Evolutionary conservation across 92 coral and sea anemone species (phyloP), one percentile per base, ranked within the genome.

Genomic region (Porites divaricata): DNA sequence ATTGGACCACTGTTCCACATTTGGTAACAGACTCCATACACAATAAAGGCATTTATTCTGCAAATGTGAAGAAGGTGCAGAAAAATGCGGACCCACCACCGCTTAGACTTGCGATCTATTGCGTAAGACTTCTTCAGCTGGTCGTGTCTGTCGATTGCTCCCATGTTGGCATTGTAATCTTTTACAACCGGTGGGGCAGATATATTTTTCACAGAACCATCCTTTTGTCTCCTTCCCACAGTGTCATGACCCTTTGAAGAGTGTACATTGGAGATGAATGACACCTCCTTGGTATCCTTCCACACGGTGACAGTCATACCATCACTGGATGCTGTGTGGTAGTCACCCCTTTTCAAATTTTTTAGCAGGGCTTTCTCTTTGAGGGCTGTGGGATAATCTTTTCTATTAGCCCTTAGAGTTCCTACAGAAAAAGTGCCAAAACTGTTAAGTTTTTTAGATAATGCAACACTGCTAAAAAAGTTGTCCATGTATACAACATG

Each of bases 281-380:
- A 67, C 16, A 81, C 85, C 23, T 81, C 76, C 59, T 81, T 81
- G 48, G 77, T 81, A 65, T 81, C 86, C 26, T 82, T 82, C 86
- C 86, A 82, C 24, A 82, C 86, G 17, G 86, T 28, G 56, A 72
- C 45, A 1, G 76, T 52, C 17, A 82, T 72, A n/a, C 63, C 70
- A 23, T 74, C 79, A 72, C 54, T 22, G 17, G 57, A 26, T 5
- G 63, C 86, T 26, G 79, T 14, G 86, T 82, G 86, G 24, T 71
- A 82, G 75, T 82, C 86, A 1, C 86, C 86, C 49, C 49, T 68
- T 59, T 82, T 71, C 72, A 82, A 19, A 9, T 66, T 75, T 48
- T 82, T 82, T 1, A 82, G 50, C 56, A 82, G 70, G 22, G 75
- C 53, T 62, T 72, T 74, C 53, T 82, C 76, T 26, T 28, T 70